Conservation (phyloP, 1,140 invertebrate genomes). For the Melipona quadrifasciata region DNA sequence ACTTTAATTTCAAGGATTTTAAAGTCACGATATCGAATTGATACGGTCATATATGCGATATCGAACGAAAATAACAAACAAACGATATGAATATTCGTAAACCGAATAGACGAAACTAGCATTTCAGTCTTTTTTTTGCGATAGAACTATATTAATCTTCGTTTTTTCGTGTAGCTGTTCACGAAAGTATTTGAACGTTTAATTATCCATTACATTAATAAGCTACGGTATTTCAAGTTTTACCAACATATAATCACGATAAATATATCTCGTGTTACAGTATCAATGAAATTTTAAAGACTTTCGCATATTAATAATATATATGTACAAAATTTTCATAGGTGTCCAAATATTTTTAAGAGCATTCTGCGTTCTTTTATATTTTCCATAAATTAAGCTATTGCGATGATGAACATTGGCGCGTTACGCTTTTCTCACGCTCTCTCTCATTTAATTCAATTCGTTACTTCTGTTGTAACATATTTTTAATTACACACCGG, state of each 20-base stretch:
- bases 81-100: neutral
- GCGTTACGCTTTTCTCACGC: neutral
- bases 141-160: neutral
- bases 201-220: too few species aligned
- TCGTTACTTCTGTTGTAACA: neutral
- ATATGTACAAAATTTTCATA: too few species aligned
- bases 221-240: too few species aligned
- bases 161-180: neutral
- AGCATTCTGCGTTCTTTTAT: neutral
- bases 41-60: neutral
- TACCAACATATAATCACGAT: too few species aligned
- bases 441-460: neutral
- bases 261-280: too few species aligned
- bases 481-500: slow-evolving; percentile 34
- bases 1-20: neutral
- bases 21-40: neutral
- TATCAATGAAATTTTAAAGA: neutral
- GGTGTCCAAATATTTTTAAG: neutral
- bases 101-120: neutral
- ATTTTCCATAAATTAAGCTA: neutral
- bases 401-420: neutral
- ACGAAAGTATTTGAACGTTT: neutral
- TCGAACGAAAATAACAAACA: slow-evolving; percentile 13
- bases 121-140: neutral
- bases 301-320: neutral